Evolutionary conservation across 2,888 invertebrate species (phyloP).

Genomic region (Noctua pronuba): DNA sequence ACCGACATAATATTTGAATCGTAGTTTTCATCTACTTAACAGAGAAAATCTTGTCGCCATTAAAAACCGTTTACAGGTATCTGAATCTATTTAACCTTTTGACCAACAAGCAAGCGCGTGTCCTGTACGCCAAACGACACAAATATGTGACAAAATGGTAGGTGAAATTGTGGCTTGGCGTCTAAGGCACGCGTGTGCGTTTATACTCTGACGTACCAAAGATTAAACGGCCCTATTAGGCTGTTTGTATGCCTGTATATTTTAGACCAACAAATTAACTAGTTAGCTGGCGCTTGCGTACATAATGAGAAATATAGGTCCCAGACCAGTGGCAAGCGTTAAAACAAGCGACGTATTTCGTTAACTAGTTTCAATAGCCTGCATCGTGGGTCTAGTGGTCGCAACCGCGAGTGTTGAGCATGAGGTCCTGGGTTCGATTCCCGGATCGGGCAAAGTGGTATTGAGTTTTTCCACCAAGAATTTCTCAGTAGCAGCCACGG

Average conservation of each 20-base stretch:
- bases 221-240: not conserved
- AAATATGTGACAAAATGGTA: too few species aligned
- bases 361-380: not conserved
- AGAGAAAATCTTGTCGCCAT: not conserved
- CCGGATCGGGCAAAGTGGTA: too few species aligned
- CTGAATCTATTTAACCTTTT: slow-evolving; percentile 12
- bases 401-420: too few species aligned
- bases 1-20: not conserved
- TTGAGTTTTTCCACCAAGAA: too few species aligned
- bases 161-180: too few species aligned
- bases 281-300: not conserved
- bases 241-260: not conserved
- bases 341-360: not conserved
- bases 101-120: too few species aligned
- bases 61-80: slow-evolving; percentile 1
- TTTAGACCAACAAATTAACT: not conserved
- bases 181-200: too few species aligned
- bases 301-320: not conserved
- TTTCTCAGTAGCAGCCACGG: too few species aligned
- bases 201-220: too few species aligned
- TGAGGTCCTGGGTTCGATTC: too few species aligned
- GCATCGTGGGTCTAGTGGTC: too few species aligned
- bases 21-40: not conserved
- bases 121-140: too few species aligned
- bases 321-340: not conserved